Evolutionary conservation across 2,888 invertebrate species (phyloP), one percentile per base, ranked within the genome.

Genomic region (Volucella zonaria): DNA sequence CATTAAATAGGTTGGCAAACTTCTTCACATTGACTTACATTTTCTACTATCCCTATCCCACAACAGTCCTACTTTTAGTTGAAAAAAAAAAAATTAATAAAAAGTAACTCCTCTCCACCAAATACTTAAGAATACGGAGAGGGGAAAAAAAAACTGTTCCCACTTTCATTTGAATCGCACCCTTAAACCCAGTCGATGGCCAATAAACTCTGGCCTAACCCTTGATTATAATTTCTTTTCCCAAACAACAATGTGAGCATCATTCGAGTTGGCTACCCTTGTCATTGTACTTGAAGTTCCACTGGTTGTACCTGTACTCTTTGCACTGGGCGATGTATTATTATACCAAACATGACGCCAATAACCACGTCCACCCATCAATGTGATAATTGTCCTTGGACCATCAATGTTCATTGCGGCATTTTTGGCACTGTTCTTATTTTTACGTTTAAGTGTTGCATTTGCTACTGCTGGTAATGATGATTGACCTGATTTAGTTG

Each of bases 201-300:
- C 85, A 85, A 77, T 49, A 11, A 73, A 52, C 18, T 76, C 68
- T 85, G 85, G 85, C 85, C 85, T 71, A 67, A 62, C 85, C 85
- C 81, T 85, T 18, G 90, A 91, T 94, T 94, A 95, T 93, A 95
- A 94, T 90, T 96, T 96, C 92, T 95, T 95, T 92, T 98, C 97
- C 97, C 97, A 97, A 62, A 97, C 94, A 86, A 97, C 95, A 89
- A 97, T 95, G 92, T 97, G 96, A 14, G 97, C 97, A 93, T 97
- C 96, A 89, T 94, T 96, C 85, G 95, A 95, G 91, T 96, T 96
- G 59, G 95, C 95, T 82, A 95, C 95, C 61, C 93, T 92, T 10
- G 82, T 70, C 45, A 82, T 82, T 74, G 86, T 86, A 78, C 86
- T 86, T 3, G 86, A 73, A 56, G 62, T 66, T 58, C 73, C 81